Evolutionary conservation across 2,888 invertebrate genomes (phyloP), one percentile per base, ranked within the genome.

Genomic region (Sclerodermus sp.): DNA sequence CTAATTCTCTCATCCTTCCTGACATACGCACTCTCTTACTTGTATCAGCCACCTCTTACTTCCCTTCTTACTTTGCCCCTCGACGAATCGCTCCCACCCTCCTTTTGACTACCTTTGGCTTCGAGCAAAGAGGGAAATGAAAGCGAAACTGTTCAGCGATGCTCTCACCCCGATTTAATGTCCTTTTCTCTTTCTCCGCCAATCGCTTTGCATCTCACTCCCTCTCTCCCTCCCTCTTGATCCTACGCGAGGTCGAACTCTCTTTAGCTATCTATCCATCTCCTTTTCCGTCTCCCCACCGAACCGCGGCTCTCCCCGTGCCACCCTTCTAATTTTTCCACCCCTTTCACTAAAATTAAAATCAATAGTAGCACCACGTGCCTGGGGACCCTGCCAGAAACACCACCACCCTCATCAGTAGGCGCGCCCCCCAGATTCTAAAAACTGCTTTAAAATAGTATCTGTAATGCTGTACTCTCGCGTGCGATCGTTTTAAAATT

Each of bases 281-380:
- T 34, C 34, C 4, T 13, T 12, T 51, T 52, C 55, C 57, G 48
- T 61, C 62, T 61, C 57, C 57, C 60, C 53, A 58, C 55, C 63
- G 59, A 51, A 55, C 61, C 57, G 49, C 34, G 12, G 4, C 62
- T 63, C 63, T 62, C 65, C 64, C 62, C 63, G 64, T 68, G 69
- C 73, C 73, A 75, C 77, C 77, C 77, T 76, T 77, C 77, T 77
- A 77, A 77, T 77, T 77, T 77, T 78, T 76, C 77, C 77, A 78
- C 77, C 77, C 76, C 76, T 77, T 77, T 77, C 74, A 74, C 77
- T 77, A 77, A 77, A 77, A 78, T 77, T 77, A 77, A 77, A 77
- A 77, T 77, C 77, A 78, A 78, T 78, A 78, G 77, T 76, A 76
- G 73, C 74, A 77, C 77, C 76, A 77, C 77, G 77, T 77, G 75